A percentile compares a stretch with the other conserved stretches of the same genome.
Evolutionary conservation across 1,140 invertebrate species (phyloP).

Genomic region (Micrasema minimum): DNA sequence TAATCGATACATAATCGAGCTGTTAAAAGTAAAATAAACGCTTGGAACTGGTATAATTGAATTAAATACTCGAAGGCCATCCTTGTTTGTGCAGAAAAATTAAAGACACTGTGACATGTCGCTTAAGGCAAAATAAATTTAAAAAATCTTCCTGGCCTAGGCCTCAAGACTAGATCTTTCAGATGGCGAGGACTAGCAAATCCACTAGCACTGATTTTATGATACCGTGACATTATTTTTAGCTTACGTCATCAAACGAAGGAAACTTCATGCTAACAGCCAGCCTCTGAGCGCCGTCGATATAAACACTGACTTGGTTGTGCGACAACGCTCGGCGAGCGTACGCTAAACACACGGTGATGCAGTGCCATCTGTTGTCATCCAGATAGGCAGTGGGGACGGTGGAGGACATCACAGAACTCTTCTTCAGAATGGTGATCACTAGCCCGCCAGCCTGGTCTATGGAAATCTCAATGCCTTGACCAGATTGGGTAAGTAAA

Average conservation of each 20-base stretch:
- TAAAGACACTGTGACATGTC: too few relatives aligned
- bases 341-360: constrained; percentile 69
- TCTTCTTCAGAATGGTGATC: constrained; percentile 68
- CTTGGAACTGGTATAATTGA: too few relatives aligned
- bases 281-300: constrained; percentile 70
- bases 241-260: constrained; percentile 68
- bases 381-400: constrained; percentile 65
- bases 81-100: too few relatives aligned
- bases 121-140: too few relatives aligned
- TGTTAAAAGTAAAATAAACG: too few relatives aligned
- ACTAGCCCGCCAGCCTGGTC: constrained; percentile 68
- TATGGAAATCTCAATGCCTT: constrained; percentile 73
- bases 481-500: constrained; percentile 66
- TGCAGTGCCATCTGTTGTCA: constrained; percentile 72
- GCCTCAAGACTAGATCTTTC: too few relatives aligned
- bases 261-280: constrained; percentile 70
- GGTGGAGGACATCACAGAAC: constrained; percentile 69
- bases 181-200: too few relatives aligned
- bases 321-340: constrained; percentile 72
- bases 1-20: too few relatives aligned
- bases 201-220: too few relatives aligned
- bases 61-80: too few relatives aligned
- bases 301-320: constrained; percentile 71
- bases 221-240: too few relatives aligned
- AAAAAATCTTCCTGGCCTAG: too few relatives aligned